A percentile compares a stretch with the other conserved stretches of the same genome.
Evolutionary conservation across 2,797 vertebrate genomes (phyloP).

Genomic region (Petrocephalus sullivani): DNA sequence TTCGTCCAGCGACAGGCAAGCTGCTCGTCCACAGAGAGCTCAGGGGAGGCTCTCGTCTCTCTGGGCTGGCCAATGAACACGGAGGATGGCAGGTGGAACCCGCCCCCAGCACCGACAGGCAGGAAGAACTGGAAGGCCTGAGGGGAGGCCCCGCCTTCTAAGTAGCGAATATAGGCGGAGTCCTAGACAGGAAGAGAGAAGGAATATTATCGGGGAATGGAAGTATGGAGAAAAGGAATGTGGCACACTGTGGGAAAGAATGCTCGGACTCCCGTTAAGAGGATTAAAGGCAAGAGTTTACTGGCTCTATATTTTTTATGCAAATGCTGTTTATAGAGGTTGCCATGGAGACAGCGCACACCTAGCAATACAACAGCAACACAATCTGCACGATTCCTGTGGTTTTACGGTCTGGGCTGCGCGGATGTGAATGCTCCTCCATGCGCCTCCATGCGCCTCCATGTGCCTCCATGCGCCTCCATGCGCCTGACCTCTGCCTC

Average conservation of each 20-base stretch:
- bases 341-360: not conserved
- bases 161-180: slow-evolving; percentile 61
- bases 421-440: not conserved
- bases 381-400: not conserved
- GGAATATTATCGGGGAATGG: slow-evolving; percentile 4
- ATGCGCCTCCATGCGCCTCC: too few species aligned
- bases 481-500: not conserved
- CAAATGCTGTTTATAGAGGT: not conserved
- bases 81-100: slow-evolving; percentile 72
- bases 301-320: not conserved
- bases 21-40: slow-evolving; percentile 74
- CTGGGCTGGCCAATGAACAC: slow-evolving; percentile 68
- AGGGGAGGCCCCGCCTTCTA: slow-evolving; percentile 69
- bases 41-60: slow-evolving; percentile 72
- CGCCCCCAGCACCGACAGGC: slow-evolving; percentile 66
- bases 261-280: not conserved
- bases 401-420: not conserved
- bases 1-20: slow-evolving; percentile 85
- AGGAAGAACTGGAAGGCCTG: slow-evolving; percentile 79
- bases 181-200: slow-evolving; percentile 57
- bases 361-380: not conserved
- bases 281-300: not conserved
- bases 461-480: too few species aligned
- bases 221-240: not conserved
- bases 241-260: not conserved